Conservation (phyloP, 1,140 invertebrate species). For the Bombus polaris region DNA sequence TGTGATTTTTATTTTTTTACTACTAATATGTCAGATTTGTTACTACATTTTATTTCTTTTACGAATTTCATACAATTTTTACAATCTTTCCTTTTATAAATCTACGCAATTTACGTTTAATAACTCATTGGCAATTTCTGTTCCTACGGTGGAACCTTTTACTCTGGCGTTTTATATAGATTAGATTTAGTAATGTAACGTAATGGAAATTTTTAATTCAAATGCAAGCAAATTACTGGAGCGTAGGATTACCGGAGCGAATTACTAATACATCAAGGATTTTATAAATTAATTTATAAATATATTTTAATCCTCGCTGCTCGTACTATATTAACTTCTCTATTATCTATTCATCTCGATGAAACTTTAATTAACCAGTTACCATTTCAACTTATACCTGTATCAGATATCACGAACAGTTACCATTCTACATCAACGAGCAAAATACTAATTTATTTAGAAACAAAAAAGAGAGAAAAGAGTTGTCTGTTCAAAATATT, state of each 20-base stretch:
- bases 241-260: no score
- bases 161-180: not conserved
- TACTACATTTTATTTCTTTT: not conserved
- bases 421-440: not conserved
- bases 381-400: not conserved
- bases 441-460: not conserved
- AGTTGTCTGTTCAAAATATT: no score
- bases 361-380: not conserved
- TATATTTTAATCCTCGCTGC: slow-evolving; percentile 9
- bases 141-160: not conserved
- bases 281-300: slow-evolving; percentile 13
- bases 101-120: not conserved
- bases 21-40: not conserved
- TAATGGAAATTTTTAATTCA: not conserved
- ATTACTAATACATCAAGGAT: slow-evolving; percentile 4
- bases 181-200: no score
- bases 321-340: not conserved
- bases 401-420: not conserved
- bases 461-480: no score
- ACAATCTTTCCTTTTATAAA: not conserved
- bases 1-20: not conserved
- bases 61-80: not conserved
- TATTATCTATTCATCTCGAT: not conserved
- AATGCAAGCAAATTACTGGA: no score
- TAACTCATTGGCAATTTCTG: not conserved